Evolutionary conservation across 2,797 vertebrate genomes (phyloP).

Genomic region (Diplodus puntazzo): DNA sequence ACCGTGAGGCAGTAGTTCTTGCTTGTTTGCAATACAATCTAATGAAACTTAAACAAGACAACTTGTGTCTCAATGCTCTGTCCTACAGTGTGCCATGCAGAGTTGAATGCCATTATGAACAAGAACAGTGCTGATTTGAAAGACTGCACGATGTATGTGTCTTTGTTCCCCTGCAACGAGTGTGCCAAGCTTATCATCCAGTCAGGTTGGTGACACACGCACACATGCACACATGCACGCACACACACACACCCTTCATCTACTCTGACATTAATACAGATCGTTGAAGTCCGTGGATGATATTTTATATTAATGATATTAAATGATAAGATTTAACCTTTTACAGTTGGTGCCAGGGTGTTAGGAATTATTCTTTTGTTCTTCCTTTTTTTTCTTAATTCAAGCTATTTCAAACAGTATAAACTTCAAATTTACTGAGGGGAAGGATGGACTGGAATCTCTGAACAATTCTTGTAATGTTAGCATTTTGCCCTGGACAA

Average conservation of each 20-base stretch:
- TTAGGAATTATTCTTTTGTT: no score
- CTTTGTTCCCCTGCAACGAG: constrained; percentile 97
- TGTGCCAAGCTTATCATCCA: constrained; percentile 97
- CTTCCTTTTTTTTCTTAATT: no score
- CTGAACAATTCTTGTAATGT: no score
- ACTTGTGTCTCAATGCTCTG: not conserved
- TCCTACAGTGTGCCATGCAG: constrained; percentile 93
- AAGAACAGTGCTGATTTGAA: constrained; percentile 96
- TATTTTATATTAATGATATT: not conserved
- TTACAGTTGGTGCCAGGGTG: no score
- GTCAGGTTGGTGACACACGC: constrained; percentile 69
- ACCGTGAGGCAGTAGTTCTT: no score
- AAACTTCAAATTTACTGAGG: no score
- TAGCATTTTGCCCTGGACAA: no score
- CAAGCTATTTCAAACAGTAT: no score
- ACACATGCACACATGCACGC: not conserved
- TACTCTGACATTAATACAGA: not conserved
- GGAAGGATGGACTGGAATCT: no score
- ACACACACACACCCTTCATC: not conserved
- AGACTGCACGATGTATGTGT: constrained; percentile 94
- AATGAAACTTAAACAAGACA: not conserved
- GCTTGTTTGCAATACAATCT: not conserved
- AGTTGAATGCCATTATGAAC: constrained; percentile 98
- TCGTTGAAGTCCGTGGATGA: not conserved
- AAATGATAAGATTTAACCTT: no score